phyloP scores from a whole-genome alignment of 2,113 vertebrate species.

The Neomonachus schauinslandi region DNA sequence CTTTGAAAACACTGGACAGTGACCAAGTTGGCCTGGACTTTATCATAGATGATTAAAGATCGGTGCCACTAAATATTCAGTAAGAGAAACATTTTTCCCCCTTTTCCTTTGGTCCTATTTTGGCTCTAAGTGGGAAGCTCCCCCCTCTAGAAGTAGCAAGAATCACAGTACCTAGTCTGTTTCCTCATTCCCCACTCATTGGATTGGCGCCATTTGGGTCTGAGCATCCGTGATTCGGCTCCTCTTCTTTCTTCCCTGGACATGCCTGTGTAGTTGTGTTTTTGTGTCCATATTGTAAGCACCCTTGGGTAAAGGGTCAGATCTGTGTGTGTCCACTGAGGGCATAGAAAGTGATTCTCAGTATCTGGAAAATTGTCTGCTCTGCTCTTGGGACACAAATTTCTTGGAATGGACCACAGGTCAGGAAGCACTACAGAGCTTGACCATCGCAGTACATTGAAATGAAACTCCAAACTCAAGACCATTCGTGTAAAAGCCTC shows the following conservation, averaged over 20 bases:
- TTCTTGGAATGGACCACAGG: neutral
- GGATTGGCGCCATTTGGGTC: too few species aligned
- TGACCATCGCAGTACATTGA: accelerated
- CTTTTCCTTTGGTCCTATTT: neutral
- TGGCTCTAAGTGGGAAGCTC: neutral
- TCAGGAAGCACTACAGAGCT: neutral
- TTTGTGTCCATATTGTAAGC: neutral
- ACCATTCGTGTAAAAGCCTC: accelerated
- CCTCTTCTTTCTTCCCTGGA: neutral
- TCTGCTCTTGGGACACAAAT: neutral
- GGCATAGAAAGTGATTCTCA: neutral
- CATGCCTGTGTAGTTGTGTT: neutral
- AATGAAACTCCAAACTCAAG: neutral
- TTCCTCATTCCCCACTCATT: neutral
- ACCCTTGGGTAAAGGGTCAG: neutral
- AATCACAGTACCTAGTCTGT: neutral
- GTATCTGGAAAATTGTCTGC: neutral
- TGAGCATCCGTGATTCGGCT: accelerated
- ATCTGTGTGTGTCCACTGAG: neutral
- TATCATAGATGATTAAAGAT: neutral
- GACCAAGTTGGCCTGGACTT: too few species aligned
- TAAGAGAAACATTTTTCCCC: neutral
- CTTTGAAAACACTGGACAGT: neutral
- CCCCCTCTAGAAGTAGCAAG: neutral
- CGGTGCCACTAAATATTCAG: neutral